Conservation (phyloP, 1,140 invertebrate genomes). For the Euura lappo region DNA sequence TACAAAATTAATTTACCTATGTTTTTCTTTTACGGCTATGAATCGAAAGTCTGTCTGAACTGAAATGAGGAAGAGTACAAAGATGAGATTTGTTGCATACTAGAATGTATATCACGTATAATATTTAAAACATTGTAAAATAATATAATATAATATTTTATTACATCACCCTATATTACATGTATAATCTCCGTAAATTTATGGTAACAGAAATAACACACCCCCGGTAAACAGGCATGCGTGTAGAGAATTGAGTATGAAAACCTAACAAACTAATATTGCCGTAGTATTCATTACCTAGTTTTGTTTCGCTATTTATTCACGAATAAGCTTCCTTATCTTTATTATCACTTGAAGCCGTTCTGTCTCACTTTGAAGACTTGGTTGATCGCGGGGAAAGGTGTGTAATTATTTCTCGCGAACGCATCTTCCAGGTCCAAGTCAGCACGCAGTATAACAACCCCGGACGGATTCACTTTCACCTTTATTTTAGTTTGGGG, state of each 20-base stretch:
- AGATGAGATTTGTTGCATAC: too few species aligned
- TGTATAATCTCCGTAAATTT: too few species aligned
- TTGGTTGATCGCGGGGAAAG: slow-evolving; percentile 68
- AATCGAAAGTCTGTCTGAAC: too few species aligned
- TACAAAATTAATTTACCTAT: too few species aligned
- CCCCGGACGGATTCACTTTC: slow-evolving; percentile 92
- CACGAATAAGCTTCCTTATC: background rate
- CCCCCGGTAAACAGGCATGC: too few species aligned
- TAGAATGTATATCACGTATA: too few species aligned
- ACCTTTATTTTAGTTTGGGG: slow-evolving; percentile 90
- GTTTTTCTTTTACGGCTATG: too few species aligned
- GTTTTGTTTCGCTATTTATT: background rate
- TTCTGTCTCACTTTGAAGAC: slow-evolving; percentile 61
- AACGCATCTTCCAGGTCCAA: slow-evolving; percentile 68
- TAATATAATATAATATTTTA: too few species aligned
- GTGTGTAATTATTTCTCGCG: slow-evolving; percentile 62
- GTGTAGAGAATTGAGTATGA: background rate
- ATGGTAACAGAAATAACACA: too few species aligned
- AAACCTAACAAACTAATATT: background rate
- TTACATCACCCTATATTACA: too few species aligned
- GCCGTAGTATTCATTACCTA: background rate
- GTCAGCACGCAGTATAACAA: slow-evolving; percentile 83
- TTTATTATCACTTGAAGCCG: slow-evolving; percentile 42
- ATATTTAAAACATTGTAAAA: too few species aligned
- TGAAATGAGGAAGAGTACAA: too few species aligned